phyloP scores from a whole-genome alignment of 2,113 vertebrate genomes.

The Pionites leucogaster region DNA sequence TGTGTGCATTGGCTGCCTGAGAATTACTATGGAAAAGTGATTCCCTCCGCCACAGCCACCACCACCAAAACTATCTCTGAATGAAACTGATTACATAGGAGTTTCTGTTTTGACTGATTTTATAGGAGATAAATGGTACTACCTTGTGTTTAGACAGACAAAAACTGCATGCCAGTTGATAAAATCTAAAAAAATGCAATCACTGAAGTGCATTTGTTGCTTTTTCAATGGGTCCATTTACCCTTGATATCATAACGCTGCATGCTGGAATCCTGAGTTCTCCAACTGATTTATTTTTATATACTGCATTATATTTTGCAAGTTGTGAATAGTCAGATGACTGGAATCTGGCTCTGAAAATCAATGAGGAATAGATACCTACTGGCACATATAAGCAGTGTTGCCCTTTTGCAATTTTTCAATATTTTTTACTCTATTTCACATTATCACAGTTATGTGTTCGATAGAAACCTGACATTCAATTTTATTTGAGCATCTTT shows the following conservation, averaged over 20 bases:
- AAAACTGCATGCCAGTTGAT: neutral
- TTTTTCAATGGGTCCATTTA: slow-evolving; percentile 36
- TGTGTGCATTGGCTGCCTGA: neutral
- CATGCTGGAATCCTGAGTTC: neutral
- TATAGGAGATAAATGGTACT: slow-evolving; percentile 48
- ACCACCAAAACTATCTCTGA: neutral
- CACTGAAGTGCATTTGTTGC: neutral
- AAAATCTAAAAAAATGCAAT: slow-evolving; percentile 24
- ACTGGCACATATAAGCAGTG: neutral
- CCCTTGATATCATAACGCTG: neutral
- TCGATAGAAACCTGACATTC: slow-evolving; percentile 10
- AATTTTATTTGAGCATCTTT: neutral
- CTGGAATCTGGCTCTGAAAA: slow-evolving; percentile 18
- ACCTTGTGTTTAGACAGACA: neutral
- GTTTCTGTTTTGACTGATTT: slow-evolving; percentile 60
- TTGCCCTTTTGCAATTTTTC: neutral
- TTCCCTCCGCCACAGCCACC: neutral
- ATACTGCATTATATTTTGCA: slow-evolving; percentile 1
- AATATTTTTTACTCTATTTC: neutral
- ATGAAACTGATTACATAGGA: slow-evolving; percentile 46
- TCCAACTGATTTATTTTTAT: slow-evolving; percentile 28
- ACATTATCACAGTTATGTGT: neutral
- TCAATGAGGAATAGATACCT: neutral
- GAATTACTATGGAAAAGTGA: slow-evolving; percentile 30
- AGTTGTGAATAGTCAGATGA: neutral